Conservation (phyloP, 2,113 vertebrate species). For the Ciconia boyciana region DNA sequence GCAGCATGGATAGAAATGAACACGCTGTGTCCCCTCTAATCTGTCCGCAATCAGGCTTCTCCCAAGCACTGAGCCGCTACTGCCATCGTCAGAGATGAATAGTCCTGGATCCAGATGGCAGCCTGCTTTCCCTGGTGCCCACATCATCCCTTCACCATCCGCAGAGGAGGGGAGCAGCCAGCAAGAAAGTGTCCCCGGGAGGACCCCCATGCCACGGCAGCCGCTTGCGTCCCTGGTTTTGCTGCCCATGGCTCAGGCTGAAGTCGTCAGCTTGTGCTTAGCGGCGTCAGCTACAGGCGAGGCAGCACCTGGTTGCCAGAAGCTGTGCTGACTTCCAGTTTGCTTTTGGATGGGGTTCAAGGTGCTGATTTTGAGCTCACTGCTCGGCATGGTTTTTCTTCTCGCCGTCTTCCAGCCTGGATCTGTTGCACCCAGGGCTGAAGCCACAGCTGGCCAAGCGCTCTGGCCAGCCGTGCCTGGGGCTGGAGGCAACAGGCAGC, state of each 20-base stretch:
- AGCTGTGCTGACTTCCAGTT: neutral
- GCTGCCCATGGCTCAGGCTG: neutral
- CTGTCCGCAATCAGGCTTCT: slow-evolving; percentile 24
- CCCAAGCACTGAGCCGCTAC: neutral
- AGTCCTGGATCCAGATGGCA: slow-evolving; percentile 7
- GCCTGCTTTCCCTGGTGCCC: neutral
- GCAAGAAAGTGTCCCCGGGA: neutral
- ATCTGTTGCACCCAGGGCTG: accelerated
- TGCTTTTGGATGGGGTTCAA: neutral
- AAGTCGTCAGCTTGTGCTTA: neutral
- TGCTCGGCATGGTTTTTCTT: neutral
- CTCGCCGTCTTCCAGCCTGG: neutral
- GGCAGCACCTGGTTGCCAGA: neutral
- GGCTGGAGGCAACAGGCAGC: neutral
- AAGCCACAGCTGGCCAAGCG: neutral
- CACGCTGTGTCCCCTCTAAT: slow-evolving; percentile 18
- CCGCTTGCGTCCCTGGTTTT: neutral
- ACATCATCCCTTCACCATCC: neutral
- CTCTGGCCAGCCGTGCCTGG: neutral
- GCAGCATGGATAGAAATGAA: neutral
- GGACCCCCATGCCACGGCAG: neutral
- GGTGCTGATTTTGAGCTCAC: neutral
- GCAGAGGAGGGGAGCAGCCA: neutral
- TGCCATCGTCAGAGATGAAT: neutral
- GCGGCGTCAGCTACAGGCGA: accelerated